Base-by-base conservation (phyloP, 2,888 invertebrate species). In the Mimas tiliae region DNA sequence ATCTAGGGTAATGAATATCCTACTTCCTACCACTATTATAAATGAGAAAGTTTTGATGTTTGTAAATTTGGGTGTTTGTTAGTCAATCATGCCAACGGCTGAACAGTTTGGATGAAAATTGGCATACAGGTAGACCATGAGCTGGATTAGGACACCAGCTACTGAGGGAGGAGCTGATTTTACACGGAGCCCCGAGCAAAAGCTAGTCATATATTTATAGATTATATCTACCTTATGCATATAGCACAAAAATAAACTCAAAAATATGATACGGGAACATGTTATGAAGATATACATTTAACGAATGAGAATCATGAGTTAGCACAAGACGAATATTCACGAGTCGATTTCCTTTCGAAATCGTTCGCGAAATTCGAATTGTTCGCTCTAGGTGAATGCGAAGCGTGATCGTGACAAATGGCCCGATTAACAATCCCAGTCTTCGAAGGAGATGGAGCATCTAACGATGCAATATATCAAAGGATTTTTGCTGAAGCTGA, bases 401-500 rank as follows among this genome's bases (percentile, higher is more conserved):
- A 81, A 88, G 86, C 85, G 85, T 79, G 89, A 89, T 90, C 88
- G 88, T 92, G 92, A 92, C 89, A 91, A 92, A 92, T 92, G 87
- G 86, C 82, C 79, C 90, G 91, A 92, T 91, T 92, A 91, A 91
- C 91, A 91, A 90, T 87, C 88, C 89, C 77, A 81, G 85, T 84
- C 84, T 74, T 80, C 82, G 81, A 80, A 84, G 87, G 90, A 90
- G 92, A 91, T 89, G 90, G 91, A 81, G 87, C 87, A 86, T 85
- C 86, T 93, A 93, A 93, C 92, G 91, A 91, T 87, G 86, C 85
- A 86, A 93, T 93, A 91, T 90, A 91, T 93, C 91, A 93, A 90
- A 90, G 91, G 92, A 91, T 91, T 92, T 87, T 89, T 89, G 86
- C 77, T 75, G 81, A 77, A 80, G 78, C 84, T 86, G 89, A 88